Conservation (phyloP, 2,797 vertebrate species). For the Enteromius unitaeniatus region DNA sequence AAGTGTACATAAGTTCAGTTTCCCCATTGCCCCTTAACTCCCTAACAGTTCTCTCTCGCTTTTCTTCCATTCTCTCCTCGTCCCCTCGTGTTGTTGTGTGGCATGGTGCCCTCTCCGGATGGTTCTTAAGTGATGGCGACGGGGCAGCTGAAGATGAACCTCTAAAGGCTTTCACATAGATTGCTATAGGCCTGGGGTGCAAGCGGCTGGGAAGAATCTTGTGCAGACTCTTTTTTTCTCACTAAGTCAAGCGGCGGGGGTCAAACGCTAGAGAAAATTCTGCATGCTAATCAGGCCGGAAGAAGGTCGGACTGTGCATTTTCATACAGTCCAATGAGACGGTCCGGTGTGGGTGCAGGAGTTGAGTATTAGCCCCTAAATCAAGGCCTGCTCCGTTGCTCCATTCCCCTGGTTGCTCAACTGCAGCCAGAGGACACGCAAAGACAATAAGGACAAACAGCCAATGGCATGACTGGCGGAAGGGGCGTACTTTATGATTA, state of each 20-base stretch:
- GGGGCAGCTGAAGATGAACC: slow-evolving; percentile 63
- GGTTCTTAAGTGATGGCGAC: slow-evolving; percentile 72
- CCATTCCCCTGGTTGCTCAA: slow-evolving; percentile 40
- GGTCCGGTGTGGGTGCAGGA: slow-evolving; percentile 36
- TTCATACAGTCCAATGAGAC: slow-evolving; percentile 59
- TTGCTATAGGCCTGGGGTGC: slow-evolving; percentile 63
- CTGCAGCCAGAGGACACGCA: slow-evolving; percentile 54
- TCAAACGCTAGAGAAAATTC: slow-evolving; percentile 73
- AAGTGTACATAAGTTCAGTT: slow-evolving; percentile 52
- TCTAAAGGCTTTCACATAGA: slow-evolving; percentile 76
- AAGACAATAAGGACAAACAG: slow-evolving; percentile 63
- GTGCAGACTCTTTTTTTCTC: slow-evolving; percentile 47
- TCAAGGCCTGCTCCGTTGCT: slow-evolving; percentile 44
- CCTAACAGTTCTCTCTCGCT: slow-evolving; percentile 18
- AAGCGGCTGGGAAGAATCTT: slow-evolving; percentile 29
- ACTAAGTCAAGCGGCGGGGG: slow-evolving; percentile 55
- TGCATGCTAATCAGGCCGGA: slow-evolving; percentile 72
- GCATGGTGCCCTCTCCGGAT: slow-evolving; percentile 64
- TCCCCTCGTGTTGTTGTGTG: slow-evolving; percentile 38
- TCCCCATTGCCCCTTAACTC: slow-evolving; percentile 54
- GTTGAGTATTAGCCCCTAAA: slow-evolving; percentile 56
- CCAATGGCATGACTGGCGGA: slow-evolving; percentile 58
- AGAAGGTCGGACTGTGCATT: slow-evolving; percentile 71
- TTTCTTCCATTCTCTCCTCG: slow-evolving; percentile 34
- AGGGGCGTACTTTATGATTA: slow-evolving; percentile 62